Conservation (phyloP, 2,797 vertebrate species). For the Hypotaenidia philippensis region DNA sequence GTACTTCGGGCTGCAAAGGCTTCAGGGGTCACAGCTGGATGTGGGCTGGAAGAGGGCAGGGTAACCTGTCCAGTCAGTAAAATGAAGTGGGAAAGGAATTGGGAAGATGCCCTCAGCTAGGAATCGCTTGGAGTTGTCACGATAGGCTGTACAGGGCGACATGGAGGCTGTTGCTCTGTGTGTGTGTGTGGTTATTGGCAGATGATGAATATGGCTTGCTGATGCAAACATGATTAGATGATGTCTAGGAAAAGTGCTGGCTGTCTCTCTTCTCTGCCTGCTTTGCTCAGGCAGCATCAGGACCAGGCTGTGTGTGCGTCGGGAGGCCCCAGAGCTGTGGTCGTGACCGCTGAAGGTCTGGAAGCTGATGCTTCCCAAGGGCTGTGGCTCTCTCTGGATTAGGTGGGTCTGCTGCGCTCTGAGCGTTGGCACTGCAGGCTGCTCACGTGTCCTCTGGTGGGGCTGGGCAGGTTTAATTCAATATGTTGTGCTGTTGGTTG, state of each 20-base stretch:
- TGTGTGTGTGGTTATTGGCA: neutral
- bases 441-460: accelerated
- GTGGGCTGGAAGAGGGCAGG: neutral
- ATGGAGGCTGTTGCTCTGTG: neutral
- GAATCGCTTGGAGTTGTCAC: neutral
- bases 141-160: neutral
- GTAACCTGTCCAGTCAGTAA: neutral
- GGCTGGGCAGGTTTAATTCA: neutral
- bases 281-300: accelerated
- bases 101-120: neutral
- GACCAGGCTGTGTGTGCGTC: accelerated
- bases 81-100: neutral
- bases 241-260: neutral
- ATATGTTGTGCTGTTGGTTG: neutral
- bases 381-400: neutral
- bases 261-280: neutral
- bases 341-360: neutral
- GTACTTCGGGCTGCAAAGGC: neutral
- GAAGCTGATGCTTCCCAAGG: neutral
- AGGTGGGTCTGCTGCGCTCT: neutral
- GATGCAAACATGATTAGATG: neutral
- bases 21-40: accelerated
- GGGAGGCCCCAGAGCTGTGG: neutral
- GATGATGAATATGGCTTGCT: neutral
- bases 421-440: neutral